Conservation (phyloP, 2,888 invertebrate genomes). For the Ennomos erosarius region DNA sequence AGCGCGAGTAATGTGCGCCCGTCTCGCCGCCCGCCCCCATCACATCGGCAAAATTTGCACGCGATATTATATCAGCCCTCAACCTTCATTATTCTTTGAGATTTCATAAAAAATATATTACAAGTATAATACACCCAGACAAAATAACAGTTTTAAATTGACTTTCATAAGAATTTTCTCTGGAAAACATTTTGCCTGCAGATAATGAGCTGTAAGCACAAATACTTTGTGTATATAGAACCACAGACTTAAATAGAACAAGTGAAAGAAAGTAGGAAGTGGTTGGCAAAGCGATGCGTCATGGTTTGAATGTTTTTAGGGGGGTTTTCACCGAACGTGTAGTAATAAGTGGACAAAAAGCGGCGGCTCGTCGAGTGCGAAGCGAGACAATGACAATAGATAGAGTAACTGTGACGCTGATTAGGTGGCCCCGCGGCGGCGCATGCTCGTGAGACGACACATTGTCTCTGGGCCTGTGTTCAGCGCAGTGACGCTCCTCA, state of each 20-base stretch:
- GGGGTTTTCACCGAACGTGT: conserved; percentile 64
- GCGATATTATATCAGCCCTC: conserved; percentile 36
- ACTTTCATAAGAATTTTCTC: conserved; percentile 16
- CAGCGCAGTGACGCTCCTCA: conserved; percentile 29
- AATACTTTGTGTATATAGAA: conserved; percentile 14
- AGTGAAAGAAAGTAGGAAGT: conserved; percentile 41
- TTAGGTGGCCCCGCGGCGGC: conserved; percentile 37
- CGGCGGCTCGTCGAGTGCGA: conserved; percentile 43
- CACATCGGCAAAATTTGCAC: conserved; percentile 37
- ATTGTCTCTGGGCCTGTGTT: conserved; percentile 35
- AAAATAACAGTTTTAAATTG: conserved; percentile 38
- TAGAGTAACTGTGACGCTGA: conserved; percentile 53
- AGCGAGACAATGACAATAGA: conserved; percentile 56
- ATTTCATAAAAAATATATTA: conserved; percentile 42
- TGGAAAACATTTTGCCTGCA: conserved; percentile 19
- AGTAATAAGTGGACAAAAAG: conserved; percentile 67
- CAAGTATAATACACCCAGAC: conserved; percentile 29
- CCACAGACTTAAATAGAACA: conserved; percentile 12
- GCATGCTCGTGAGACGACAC: conserved; percentile 41
- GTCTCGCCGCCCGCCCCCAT: conserved; percentile 27
- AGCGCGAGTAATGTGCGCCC: not conserved
- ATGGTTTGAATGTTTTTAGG: conserved; percentile 49
- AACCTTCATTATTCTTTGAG: conserved; percentile 37
- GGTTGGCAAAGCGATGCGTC: conserved; percentile 37
- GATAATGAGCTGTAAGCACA: conserved; percentile 5